These are phyloP conservation scores for Apteryx mantelli DNA, from an alignment of 2,113 vertebrate species.

Conservation along the genomic window DNA sequence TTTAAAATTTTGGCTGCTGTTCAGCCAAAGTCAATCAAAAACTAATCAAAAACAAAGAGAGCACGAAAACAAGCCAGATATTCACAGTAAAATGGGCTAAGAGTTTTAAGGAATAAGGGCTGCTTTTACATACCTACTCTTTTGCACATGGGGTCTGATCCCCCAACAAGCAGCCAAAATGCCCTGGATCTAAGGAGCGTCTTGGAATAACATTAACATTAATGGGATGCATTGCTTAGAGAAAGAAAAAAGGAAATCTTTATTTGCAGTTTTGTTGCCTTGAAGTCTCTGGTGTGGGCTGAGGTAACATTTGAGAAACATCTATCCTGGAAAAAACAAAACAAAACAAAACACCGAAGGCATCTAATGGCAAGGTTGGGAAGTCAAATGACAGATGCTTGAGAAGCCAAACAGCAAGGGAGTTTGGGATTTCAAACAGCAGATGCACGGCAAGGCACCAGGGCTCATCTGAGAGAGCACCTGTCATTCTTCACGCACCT, in stretches of 20 bases:
- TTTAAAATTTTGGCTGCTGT: not conserved
- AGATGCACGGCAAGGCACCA: slow-evolving; percentile 21
- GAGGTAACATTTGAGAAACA: slow-evolving; percentile 46
- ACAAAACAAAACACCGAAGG: not conserved
- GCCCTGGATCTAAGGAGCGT: not conserved
- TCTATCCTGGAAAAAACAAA: not conserved
- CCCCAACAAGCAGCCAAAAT: not conserved
- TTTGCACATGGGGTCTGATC: not conserved
- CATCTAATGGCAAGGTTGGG: slow-evolving; percentile 42
- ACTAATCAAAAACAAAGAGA: not conserved
- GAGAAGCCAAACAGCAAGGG: slow-evolving; percentile 50
- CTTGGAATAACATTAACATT: not conserved
- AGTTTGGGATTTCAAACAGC: slow-evolving; percentile 48
- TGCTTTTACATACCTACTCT: not conserved
- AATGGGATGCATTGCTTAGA: not conserved
- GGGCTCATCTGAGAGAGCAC: slow-evolving; percentile 59
- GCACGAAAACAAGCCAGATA: not conserved
- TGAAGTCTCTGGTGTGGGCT: not conserved
- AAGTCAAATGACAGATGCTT: slow-evolving; percentile 69
- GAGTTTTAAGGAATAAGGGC: not conserved
- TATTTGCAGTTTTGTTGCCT: not conserved
- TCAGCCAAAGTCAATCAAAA: not conserved
- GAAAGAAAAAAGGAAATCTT: not conserved
- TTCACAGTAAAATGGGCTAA: not conserved
- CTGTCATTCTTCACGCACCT: slow-evolving; percentile 63